phyloP scores from a whole-genome alignment of 2,888 invertebrate species.

The Plusia festucae region DNA sequence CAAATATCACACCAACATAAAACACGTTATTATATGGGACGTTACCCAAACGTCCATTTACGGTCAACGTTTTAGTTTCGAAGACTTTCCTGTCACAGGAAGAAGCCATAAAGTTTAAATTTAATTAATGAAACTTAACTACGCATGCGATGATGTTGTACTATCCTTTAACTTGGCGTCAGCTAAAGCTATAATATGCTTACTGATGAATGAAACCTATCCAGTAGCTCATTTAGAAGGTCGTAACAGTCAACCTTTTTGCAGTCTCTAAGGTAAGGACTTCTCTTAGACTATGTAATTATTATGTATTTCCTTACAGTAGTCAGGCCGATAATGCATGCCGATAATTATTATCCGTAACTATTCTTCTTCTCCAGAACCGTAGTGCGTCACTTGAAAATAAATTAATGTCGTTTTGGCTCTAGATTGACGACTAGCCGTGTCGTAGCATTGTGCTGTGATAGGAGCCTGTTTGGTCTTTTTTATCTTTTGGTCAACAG shows the following conservation, averaged over 20 bases:
- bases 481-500: too few species aligned
- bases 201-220: conserved; percentile 38
- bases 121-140: conserved; percentile 80
- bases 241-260: neutral
- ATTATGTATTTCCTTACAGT: neutral
- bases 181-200: conserved; percentile 30
- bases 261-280: neutral
- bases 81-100: conserved; percentile 73
- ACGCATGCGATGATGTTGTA: conserved; percentile 52
- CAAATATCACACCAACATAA: conserved; percentile 39
- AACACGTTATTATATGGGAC: conserved; percentile 18
- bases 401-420: too few species aligned
- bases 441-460: too few species aligned
- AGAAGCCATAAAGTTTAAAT: conserved; percentile 83
- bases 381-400: too few species aligned
- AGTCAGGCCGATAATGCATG: too few species aligned
- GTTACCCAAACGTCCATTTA: conserved; percentile 60
- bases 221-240: neutral
- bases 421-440: too few species aligned
- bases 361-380: too few species aligned
- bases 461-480: too few species aligned
- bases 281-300: neutral
- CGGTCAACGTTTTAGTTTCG: conserved; percentile 65
- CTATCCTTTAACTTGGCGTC: conserved; percentile 31
- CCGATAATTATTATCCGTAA: too few species aligned